Evolutionary conservation across 1,140 invertebrate species (phyloP).

Genomic region (Yoshiicerus persimilis): DNA sequence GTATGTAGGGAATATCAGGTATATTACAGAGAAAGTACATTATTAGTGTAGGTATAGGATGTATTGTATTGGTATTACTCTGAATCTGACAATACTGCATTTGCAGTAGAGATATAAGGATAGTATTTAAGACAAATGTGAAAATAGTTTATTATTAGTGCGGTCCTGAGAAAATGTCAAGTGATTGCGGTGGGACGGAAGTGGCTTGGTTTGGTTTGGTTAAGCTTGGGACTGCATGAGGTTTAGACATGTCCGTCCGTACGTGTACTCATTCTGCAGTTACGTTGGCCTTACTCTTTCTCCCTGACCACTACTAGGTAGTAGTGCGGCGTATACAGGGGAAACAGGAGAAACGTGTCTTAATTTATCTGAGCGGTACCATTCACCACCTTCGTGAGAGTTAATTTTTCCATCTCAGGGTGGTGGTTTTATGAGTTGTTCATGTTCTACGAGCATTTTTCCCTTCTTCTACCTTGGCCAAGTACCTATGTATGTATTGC

Average conservation of each 20-base stretch:
- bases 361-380: conserved; percentile 45
- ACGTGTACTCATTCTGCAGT: neutral
- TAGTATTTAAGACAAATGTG: too few species aligned
- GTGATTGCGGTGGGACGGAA: conserved; percentile 43
- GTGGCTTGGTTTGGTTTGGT: neutral
- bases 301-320: neutral
- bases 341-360: conserved; percentile 36
- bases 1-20: neutral
- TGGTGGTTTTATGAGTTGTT: conserved; percentile 45
- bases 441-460: conserved; percentile 46
- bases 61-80: neutral
- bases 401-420: conserved; percentile 46
- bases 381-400: conserved; percentile 44
- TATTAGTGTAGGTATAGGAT: neutral
- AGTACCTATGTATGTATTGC: neutral
- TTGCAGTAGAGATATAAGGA: neutral
- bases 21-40: neutral
- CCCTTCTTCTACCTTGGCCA: conserved; percentile 12
- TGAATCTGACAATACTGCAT: neutral
- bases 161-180: conserved; percentile 39
- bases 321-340: too few species aligned
- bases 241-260: neutral
- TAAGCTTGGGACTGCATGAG: neutral
- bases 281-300: neutral
- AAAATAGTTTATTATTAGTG: conserved; percentile 3